Evolutionary conservation across 2,888 invertebrate genomes (phyloP), one percentile per base, ranked within the genome.

Genomic region (Taphrorychus bicolor): DNA sequence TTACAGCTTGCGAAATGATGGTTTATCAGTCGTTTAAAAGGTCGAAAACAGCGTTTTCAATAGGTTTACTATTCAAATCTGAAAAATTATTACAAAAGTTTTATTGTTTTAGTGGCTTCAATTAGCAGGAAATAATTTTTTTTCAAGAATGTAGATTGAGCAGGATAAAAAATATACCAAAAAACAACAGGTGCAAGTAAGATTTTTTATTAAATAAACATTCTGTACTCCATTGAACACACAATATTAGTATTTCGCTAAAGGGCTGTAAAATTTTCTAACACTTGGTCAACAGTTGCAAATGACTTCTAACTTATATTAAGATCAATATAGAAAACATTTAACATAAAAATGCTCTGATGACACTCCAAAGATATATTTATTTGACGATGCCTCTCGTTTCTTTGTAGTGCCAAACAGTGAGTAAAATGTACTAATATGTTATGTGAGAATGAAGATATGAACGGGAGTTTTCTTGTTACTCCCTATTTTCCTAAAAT

Each of bases 171-270:
- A n/a, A n/a, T n/a, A n/a, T n/a, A n/a, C n/a, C n/a, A n/a, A n/a
- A n/a, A n/a, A n/a, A n/a, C n/a, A n/a, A n/a, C n/a, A n/a, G n/a
- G n/a, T n/a, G n/a, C n/a, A n/a, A 32, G 32, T 32, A 32, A 32
- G 32, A 69, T 74, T 81, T 84, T 84, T 85, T 85, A 84, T 84
- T 85, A 85, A 85, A 85, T 84, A 85, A 85, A 85, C 84, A 83
- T 84, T 83, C 82, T 81, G 79, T 84, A 80, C 78, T 81, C 80
- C 81, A 82, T 81, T 84, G 83, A 85, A 85, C 85, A 85, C 85
- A 85, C 85, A 85, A 23, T 84, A 84, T 74, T 75, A 75, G 74
- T 73, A 73, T 76, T 73, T 74, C 69, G 74, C 77, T 78, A 77
- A 75, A 74, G 73, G 77, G 74, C 75, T 76, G 75, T 77, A 74